Percentiles rank a stretch among this genome's conserved stretches.
Evolutionary conservation across 92 coral and sea anemone genomes (phyloP).

Genomic region (Paragorgia papillata): DNA sequence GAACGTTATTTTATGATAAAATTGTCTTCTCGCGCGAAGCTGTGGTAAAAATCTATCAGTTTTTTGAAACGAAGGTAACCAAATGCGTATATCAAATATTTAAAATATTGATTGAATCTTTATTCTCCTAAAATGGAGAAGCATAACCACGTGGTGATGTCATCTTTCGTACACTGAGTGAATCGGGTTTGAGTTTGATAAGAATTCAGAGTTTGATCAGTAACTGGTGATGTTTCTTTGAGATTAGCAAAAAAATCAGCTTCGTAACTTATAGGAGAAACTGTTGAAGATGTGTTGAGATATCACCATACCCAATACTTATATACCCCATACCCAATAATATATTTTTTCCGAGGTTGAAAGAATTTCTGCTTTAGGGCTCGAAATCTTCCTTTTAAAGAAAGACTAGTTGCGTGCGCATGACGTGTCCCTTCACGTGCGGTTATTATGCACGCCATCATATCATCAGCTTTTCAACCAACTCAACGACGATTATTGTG

Average conservation of each 20-base stretch:
- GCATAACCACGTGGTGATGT: constrained; percentile 83
- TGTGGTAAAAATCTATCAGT: too few species aligned
- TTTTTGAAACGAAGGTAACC: too few species aligned
- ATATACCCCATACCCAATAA: too few species aligned
- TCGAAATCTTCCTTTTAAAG: constrained; percentile 31
- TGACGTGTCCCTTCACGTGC: constrained; percentile 92
- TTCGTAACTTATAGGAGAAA: not conserved
- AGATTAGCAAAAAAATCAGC: not conserved
- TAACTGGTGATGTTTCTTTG: not conserved
- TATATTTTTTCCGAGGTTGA: not conserved
- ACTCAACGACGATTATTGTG: not conserved
- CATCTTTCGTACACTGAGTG: constrained; percentile 77
- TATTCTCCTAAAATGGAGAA: constrained; percentile 56
- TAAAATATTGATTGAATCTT: not conserved
- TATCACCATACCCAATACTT: not conserved
- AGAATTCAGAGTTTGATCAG: constrained; percentile 83
- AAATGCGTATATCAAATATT: too few species aligned
- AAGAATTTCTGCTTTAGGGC: not conserved
- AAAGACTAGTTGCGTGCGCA: constrained; percentile 96
- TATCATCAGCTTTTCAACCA: constrained; percentile 41
- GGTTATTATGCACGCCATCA: constrained; percentile 97
- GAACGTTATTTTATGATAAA: too few species aligned
- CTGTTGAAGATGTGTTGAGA: not conserved
- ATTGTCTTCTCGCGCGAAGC: too few species aligned
- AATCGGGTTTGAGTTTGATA: constrained; percentile 54